These are phyloP conservation scores for Hydroisotoma schaefferi DNA, from an alignment of 2,888 invertebrate species.

Conservation along the genomic window DNA sequence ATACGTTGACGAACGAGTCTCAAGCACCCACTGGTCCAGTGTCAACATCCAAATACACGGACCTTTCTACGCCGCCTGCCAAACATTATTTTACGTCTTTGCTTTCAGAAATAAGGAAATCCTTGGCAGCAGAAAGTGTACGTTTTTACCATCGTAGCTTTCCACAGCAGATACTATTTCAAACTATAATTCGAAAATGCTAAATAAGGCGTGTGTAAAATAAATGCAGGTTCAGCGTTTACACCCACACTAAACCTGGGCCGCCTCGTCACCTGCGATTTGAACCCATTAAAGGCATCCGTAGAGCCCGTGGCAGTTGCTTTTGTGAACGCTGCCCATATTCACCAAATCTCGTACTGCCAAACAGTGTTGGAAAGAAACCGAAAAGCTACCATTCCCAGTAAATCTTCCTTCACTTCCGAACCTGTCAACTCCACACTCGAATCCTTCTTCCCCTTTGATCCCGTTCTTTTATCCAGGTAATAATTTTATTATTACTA, in stretches of 20 bases:
- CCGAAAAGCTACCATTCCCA: slow-evolving; percentile 44
- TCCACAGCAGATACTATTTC: no score
- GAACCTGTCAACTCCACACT: slow-evolving; percentile 48
- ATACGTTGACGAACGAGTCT: slow-evolving; percentile 70
- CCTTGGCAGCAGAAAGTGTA: slow-evolving; percentile 71
- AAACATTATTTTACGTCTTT: slow-evolving; percentile 87
- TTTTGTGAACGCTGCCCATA: slow-evolving; percentile 75
- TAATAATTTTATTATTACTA: background rate
- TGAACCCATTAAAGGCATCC: slow-evolving; percentile 86
- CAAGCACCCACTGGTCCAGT: slow-evolving; percentile 55
- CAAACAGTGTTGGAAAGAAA: slow-evolving; percentile 85
- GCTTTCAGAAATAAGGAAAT: slow-evolving; percentile 84
- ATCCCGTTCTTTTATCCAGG: slow-evolving; percentile 57
- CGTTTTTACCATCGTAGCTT: slow-evolving; percentile 49
- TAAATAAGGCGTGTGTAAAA: slow-evolving; percentile 8
- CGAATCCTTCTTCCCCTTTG: slow-evolving; percentile 82
- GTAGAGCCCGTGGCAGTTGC: slow-evolving; percentile 70
- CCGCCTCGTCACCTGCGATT: slow-evolving; percentile 74
- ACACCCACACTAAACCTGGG: slow-evolving; percentile 62
- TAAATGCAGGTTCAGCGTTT: slow-evolving; percentile 30
- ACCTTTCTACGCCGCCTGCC: slow-evolving; percentile 88
- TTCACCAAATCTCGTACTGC: slow-evolving; percentile 88
- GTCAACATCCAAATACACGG: slow-evolving; percentile 69
- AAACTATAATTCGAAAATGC: no score
- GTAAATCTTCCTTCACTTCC: slow-evolving; percentile 10